Conservation (phyloP, 2,888 invertebrate genomes). For the Brachyptera risi region DNA sequence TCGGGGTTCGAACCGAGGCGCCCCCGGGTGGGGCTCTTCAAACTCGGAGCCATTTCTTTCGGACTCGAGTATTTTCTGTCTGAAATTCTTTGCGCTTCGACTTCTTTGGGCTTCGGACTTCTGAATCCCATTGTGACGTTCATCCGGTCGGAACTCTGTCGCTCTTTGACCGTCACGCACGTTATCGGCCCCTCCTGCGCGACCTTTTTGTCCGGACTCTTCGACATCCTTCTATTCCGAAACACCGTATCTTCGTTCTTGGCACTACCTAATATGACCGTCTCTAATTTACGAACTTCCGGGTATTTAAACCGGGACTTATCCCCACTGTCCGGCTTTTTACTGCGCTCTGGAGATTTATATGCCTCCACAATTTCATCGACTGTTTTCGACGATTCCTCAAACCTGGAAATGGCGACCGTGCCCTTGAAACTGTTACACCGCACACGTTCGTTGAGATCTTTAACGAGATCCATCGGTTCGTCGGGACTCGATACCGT, state of each 20-base stretch:
- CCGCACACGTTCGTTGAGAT: conserved; percentile 16
- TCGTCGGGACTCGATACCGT: conserved; percentile 15
- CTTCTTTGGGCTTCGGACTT: neutral
- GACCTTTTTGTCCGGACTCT: conserved; percentile 32
- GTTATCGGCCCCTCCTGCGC: conserved; percentile 11
- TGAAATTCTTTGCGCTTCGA: neutral
- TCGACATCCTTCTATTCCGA: conserved; percentile 18
- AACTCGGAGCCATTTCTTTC: neutral
- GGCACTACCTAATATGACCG: neutral
- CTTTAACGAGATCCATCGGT: neutral
- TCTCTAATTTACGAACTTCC: neutral
- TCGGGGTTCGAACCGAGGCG: neutral
- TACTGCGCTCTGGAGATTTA: neutral
- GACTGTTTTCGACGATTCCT: neutral
- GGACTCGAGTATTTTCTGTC: neutral
- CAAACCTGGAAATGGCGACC: neutral
- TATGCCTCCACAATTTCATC: neutral
- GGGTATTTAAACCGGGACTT: neutral
- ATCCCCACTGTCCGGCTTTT: neutral
- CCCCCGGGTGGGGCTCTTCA: neutral
- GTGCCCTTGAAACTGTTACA: conserved; percentile 17
- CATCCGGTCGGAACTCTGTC: conserved; percentile 22
- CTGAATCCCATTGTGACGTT: conserved; percentile 7
- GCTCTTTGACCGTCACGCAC: conserved; percentile 22
- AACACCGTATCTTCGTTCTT: neutral